Evolutionary conservation across 2,113 vertebrate genomes (phyloP).

Genomic region (Archocentrus centrarchus): DNA sequence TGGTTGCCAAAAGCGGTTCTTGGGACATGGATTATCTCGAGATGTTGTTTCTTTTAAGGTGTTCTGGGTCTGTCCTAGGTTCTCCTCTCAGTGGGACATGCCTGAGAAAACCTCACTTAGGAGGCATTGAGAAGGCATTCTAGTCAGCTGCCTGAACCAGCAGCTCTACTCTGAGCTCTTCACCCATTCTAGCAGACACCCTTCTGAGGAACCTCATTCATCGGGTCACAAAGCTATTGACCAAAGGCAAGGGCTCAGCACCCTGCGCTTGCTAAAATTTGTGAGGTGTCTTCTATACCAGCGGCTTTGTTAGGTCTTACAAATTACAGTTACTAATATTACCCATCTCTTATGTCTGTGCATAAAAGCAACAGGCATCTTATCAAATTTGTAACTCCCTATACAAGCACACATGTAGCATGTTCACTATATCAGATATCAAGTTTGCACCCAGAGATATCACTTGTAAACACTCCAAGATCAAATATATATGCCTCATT

Average conservation of each 20-base stretch:
- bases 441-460: background rate
- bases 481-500: background rate
- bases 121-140: no score
- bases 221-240: no score
- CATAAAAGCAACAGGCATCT: fast-evolving
- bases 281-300: background rate
- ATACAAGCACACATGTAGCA: background rate
- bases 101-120: background rate
- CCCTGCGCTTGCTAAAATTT: background rate
- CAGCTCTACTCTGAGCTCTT: no score
- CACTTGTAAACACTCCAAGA: slow-evolving; percentile 18
- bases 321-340: background rate
- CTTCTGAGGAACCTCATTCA: no score
- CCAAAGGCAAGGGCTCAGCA: background rate
- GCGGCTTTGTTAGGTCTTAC: background rate
- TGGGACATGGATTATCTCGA: background rate
- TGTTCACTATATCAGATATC: background rate
- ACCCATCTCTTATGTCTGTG: background rate
- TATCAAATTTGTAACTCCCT: background rate
- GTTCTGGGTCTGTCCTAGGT: no score
- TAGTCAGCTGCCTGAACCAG: no score
- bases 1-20: background rate
- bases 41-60: background rate
- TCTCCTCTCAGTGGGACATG: no score
- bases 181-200: no score